These are phyloP conservation scores for Thermophis baileyi DNA, from an alignment of 2,113 vertebrate species.

Conservation along the genomic window DNA sequence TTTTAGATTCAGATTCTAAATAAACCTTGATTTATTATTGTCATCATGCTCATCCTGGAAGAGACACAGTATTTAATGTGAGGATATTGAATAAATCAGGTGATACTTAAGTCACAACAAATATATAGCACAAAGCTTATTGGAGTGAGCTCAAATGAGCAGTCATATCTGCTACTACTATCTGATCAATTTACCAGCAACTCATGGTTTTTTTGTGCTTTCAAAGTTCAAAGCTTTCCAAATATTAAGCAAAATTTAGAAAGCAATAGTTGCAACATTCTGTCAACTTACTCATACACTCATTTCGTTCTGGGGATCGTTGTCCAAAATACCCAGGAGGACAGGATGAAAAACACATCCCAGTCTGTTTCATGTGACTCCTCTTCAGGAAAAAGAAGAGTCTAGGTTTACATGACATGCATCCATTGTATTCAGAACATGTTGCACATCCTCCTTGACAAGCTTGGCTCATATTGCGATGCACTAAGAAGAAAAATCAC, in stretches of 20 bases:
- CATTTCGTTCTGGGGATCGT: slow-evolving; percentile 93
- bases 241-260: not conserved
- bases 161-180: not conserved
- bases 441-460: slow-evolving; percentile 96
- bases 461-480: slow-evolving; percentile 86
- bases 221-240: not conserved
- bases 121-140: not conserved
- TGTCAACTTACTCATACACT: slow-evolving; percentile 91
- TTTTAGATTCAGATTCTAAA: not conserved
- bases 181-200: slow-evolving; percentile 9
- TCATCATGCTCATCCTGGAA: accelerated
- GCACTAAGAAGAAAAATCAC: slow-evolving; percentile 73
- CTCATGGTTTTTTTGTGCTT: not conserved
- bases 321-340: slow-evolving; percentile 93
- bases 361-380: slow-evolving; percentile 96
- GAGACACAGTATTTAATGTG: not conserved
- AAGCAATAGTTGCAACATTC: slow-evolving; percentile 2
- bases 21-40: not conserved
- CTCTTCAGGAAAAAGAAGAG: slow-evolving; percentile 98
- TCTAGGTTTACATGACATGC: slow-evolving; percentile 94
- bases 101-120: not conserved
- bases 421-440: slow-evolving; percentile 97
- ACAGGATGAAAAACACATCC: slow-evolving; percentile 94
- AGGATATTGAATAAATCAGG: not conserved
- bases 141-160: not conserved